These are phyloP conservation scores for Drosophila cyrtoloma DNA, from an alignment of 2,888 invertebrate species.

Conservation along the genomic window DNA sequence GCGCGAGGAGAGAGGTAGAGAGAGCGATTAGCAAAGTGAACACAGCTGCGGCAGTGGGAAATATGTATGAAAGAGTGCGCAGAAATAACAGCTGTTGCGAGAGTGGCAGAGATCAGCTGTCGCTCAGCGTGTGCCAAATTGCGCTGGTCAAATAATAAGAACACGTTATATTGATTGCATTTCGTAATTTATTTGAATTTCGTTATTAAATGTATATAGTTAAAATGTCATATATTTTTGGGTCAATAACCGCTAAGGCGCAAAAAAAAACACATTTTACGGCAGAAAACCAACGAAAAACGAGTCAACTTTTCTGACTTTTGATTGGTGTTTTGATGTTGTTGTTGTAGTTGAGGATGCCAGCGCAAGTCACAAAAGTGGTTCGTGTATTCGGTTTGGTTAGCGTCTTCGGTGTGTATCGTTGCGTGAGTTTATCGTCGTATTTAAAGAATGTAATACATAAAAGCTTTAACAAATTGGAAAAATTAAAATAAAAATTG, in stretches of 20 bases:
- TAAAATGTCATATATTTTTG: slow-evolving; percentile 34
- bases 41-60: not conserved
- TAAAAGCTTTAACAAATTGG: slow-evolving; percentile 2
- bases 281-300: not conserved
- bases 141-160: not conserved
- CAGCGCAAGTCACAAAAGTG: slow-evolving; percentile 37
- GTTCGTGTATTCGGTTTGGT: slow-evolving; percentile 6
- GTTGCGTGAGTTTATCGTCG: slow-evolving; percentile 19
- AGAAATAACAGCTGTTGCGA: not conserved
- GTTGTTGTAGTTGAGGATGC: slow-evolving; percentile 63
- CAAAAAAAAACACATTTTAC: slow-evolving; percentile 5
- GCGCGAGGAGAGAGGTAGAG: not conserved
- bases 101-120: not conserved
- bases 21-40: not conserved
- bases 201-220: slow-evolving; percentile 26
- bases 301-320: slow-evolving; percentile 26
- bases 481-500: slow-evolving; percentile 23
- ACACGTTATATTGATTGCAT: slow-evolving; percentile 3
- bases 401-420: slow-evolving; percentile 8
- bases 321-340: slow-evolving; percentile 12
- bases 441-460: slow-evolving; percentile 8
- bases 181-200: slow-evolving; percentile 51
- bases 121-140: not conserved
- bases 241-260: slow-evolving; percentile 29
- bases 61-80: not conserved